Evolutionary conservation across 2,888 invertebrate genomes (phyloP).

Genomic region (Erebia palarica): DNA sequence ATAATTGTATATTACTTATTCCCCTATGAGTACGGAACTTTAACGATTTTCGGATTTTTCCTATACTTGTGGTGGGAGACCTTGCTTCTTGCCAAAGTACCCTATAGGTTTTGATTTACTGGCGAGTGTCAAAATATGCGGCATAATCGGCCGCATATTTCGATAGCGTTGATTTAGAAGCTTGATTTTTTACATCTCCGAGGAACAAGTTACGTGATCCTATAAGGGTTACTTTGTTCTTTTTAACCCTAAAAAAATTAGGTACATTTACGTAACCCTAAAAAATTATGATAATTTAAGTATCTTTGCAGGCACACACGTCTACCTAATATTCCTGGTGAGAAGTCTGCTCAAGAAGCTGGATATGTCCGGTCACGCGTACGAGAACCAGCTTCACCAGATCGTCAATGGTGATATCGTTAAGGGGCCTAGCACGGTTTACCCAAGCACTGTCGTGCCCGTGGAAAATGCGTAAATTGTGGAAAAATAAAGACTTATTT

Average conservation of each 20-base stretch:
- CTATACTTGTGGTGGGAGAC: too few relatives aligned
- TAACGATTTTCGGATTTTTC: too few relatives aligned
- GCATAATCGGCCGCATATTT: too few relatives aligned
- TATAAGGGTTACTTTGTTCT: neutral
- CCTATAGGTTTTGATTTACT: too few relatives aligned
- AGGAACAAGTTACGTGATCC: too few relatives aligned
- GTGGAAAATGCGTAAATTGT: slow-evolving; percentile 33
- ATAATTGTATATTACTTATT: too few relatives aligned
- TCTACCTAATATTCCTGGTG: slow-evolving; percentile 61
- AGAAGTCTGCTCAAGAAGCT: slow-evolving; percentile 63
- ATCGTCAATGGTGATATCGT: slow-evolving; percentile 60
- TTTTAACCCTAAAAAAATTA: neutral
- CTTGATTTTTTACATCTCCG: too few relatives aligned
- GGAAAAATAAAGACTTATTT: neutral
- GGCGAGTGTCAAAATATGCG: too few relatives aligned
- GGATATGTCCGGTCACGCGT: slow-evolving; percentile 52
- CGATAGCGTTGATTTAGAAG: too few relatives aligned
- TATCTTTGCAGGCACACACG: slow-evolving; percentile 54
- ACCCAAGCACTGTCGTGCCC: slow-evolving; percentile 43
- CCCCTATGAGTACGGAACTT: too few relatives aligned
- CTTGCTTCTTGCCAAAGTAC: too few relatives aligned
- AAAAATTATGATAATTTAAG: neutral
- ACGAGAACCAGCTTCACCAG: slow-evolving; percentile 65
- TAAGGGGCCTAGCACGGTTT: slow-evolving; percentile 49
- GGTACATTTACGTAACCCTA: too few relatives aligned